Base-by-base conservation (phyloP, 2,888 invertebrate genomes). In the Hirtodrosophila histrioides region DNA sequence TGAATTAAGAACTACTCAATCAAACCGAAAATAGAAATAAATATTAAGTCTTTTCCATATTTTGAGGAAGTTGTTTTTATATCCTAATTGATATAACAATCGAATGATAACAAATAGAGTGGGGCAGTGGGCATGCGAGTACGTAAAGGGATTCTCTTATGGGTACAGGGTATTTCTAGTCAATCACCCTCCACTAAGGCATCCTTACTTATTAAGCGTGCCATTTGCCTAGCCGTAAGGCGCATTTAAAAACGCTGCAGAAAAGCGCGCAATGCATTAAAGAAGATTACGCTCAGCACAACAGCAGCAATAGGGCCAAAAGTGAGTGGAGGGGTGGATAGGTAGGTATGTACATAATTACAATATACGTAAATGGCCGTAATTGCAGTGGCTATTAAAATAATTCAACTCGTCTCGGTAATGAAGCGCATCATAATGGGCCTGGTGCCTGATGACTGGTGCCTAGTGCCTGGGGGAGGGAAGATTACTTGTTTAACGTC, bases 361-460 rank as follows among this genome's bases (percentile, higher is more conserved):
- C 27, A 6, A 5, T 68, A 41, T 61, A 43, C 45, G 43, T 44
- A 53, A 44, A 60, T 60, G 51, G 35, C 37, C 60, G 62, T 72
- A 82, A 82, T 79, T 77, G 78, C 75, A 69, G 78, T 63, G 63
- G 78, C 78, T 79, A 80, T 80, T 82, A 75, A 82, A 80, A 68
- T 69, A 72, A 80, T 81, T 78, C 45, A 58, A 53, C 68, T 62
- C 66, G 66, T 60, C 50, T 41, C 45, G 36, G 40, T 56, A 48
- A 50, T 75, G 57, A 62, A 61, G 54, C 68, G 61, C 36, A 41
- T 35, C 49, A 27, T 35, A 63, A 72, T 72, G 29, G 36, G 53
- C 24, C 37, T 55, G 35, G 39, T 29, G 50, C 24, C 40, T 40
- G 1, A n/a, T n/a, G n/a, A n/a, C 37, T 55, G 35, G 39, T 29